These are phyloP conservation scores for Ptilorrhoa leucosticta DNA, from an alignment of 2,113 vertebrate genomes.

Conservation along the genomic window DNA sequence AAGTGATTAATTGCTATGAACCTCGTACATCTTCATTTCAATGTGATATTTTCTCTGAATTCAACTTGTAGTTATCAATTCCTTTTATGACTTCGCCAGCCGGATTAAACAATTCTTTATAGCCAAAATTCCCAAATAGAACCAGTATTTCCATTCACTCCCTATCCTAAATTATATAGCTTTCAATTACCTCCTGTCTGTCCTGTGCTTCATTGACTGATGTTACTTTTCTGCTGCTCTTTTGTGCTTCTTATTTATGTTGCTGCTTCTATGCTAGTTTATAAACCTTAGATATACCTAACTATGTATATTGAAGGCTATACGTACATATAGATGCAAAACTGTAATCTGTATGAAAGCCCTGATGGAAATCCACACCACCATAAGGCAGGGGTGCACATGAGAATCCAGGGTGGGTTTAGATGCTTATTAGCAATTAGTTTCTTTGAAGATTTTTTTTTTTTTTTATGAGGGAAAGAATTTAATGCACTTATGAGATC, in stretches of 20 bases:
- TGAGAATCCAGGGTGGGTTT: neutral
- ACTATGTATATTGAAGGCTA: neutral
- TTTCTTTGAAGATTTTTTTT: neutral
- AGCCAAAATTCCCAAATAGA: neutral
- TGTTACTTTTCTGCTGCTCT: neutral
- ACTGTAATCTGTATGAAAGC: neutral
- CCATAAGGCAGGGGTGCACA: neutral
- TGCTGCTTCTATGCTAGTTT: neutral
- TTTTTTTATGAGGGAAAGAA: neutral
- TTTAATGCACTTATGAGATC: accelerated
- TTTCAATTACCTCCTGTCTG: neutral
- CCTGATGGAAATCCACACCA: neutral
- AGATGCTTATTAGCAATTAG: neutral
- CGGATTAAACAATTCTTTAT: neutral
- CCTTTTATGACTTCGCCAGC: neutral
- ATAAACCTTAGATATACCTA: neutral
- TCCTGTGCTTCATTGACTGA: neutral
- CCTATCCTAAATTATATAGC: neutral
- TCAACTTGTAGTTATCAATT: neutral
- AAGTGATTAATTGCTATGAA: conserved; percentile 11
- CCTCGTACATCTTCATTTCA: neutral
- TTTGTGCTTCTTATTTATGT: neutral
- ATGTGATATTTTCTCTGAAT: neutral
- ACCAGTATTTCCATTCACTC: neutral
- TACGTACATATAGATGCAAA: neutral